Conservation (phyloP, 2,888 invertebrate genomes). For the Cancer borealis region DNA sequence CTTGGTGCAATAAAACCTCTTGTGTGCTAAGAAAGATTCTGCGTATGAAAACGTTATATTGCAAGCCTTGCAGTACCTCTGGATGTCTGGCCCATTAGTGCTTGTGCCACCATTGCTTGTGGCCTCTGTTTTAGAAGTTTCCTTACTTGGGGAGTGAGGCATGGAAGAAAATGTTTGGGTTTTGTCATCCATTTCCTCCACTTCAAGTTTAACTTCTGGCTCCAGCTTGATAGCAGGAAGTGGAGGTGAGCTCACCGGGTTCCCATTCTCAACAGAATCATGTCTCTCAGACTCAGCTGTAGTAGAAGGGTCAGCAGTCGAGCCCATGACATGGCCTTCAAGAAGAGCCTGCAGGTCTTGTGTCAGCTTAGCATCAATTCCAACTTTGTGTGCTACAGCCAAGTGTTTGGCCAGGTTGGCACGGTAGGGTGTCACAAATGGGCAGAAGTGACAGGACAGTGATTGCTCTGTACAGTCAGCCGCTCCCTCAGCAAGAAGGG, state of each 20-base stretch:
- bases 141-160: constrained; percentile 63
- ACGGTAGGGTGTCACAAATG: constrained; percentile 72
- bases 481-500: constrained; percentile 72
- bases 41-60: constrained; percentile 96
- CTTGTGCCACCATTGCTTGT: constrained; percentile 78
- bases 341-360: constrained; percentile 73
- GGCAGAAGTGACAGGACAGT: constrained; percentile 74
- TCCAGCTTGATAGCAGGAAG: constrained; percentile 74
- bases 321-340: constrained; percentile 62
- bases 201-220: constrained; percentile 76
- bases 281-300: constrained; percentile 64
- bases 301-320: constrained; percentile 52
- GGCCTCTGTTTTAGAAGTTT: constrained; percentile 48
- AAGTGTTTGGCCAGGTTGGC: constrained; percentile 75
- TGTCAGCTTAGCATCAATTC: constrained; percentile 71
- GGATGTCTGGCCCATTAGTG: constrained; percentile 79
- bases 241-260: constrained; percentile 73
- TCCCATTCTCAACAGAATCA: constrained; percentile 72
- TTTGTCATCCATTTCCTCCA: constrained; percentile 73
- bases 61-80: constrained; percentile 95
- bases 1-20: constrained; percentile 92
- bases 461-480: constrained; percentile 75
- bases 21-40: constrained; percentile 95
- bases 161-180: constrained; percentile 32
- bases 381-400: constrained; percentile 75